Percentiles rank a stretch among this genome's conserved stretches.
phyloP scores from a whole-genome alignment of 2,113 vertebrate genomes.

The Morone chrysops region DNA sequence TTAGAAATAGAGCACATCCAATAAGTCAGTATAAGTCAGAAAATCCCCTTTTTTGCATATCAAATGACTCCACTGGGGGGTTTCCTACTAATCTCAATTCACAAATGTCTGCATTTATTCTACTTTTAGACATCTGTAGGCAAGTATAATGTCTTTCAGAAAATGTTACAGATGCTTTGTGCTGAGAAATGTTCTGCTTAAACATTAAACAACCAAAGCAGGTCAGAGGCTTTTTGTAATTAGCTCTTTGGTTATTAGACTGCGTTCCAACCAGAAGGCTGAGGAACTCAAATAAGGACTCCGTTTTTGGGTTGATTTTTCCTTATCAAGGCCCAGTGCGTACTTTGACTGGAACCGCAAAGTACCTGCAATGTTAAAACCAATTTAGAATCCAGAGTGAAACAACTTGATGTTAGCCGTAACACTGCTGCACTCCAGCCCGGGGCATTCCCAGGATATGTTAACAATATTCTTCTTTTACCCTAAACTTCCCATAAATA shows the following conservation, averaged over 20 bases:
- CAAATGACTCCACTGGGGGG: background rate
- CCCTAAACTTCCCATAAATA: background rate
- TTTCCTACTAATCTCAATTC: background rate
- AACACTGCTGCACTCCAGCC: slow-evolving; percentile 2
- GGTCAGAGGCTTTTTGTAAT: background rate
- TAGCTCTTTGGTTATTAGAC: background rate
- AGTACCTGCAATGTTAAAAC: background rate
- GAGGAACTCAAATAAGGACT: background rate
- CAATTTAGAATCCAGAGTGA: background rate
- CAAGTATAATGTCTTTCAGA: background rate
- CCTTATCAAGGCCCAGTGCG: background rate
- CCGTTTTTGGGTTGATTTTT: background rate
- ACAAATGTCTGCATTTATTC: background rate
- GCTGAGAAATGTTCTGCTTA: background rate
- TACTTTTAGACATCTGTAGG: background rate
- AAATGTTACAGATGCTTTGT: too few species aligned
- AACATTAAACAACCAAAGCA: background rate
- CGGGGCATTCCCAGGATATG: background rate
- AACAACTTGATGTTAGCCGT: background rate
- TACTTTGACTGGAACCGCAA: background rate
- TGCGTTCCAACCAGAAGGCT: background rate
- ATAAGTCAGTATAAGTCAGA: background rate
- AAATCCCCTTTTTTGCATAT: background rate
- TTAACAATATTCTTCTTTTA: slow-evolving; percentile 3
- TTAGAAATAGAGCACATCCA: background rate